Conservation (phyloP, 2,888 invertebrate species). For the Volucella inflata region DNA sequence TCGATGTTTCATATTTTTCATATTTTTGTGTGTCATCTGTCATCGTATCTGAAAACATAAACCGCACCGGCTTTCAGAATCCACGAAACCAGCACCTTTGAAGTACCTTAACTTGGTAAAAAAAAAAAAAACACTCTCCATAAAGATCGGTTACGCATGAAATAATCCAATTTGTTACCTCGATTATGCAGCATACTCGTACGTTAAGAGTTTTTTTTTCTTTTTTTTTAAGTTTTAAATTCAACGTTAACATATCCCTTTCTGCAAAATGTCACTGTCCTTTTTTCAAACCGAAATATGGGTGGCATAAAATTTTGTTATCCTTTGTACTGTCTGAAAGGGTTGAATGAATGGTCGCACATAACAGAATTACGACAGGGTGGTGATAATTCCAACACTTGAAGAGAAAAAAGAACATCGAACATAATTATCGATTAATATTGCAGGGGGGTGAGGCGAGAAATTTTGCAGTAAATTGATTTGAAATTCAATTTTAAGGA, state of each 20-base stretch:
- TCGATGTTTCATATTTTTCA: neutral
- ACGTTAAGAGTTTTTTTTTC: neutral
- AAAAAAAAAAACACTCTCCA: conserved; percentile 77
- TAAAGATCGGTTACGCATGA: conserved; percentile 79
- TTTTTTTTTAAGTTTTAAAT: conserved; percentile 27
- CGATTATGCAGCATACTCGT: conserved; percentile 13
- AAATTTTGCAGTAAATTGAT: conserved; percentile 29
- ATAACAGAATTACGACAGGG: conserved; percentile 15
- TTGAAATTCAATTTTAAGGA: conserved; percentile 43
- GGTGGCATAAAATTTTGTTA: conserved; percentile 10
- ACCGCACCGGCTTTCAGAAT: too few relatives aligned
- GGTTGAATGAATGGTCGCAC: conserved; percentile 5
- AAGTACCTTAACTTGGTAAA: neutral
- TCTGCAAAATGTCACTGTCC: conserved; percentile 18
- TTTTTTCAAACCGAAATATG: conserved; percentile 1
- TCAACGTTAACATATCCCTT: conserved; percentile 2
- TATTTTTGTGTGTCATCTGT: conserved; percentile 22
- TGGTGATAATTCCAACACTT: neutral
- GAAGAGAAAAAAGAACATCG: conserved; percentile 5
- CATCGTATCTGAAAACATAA: conserved; percentile 5
- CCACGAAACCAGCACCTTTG: neutral
- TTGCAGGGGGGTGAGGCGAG: neutral
- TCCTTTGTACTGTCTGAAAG: conserved; percentile 3
- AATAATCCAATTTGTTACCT: conserved; percentile 79
- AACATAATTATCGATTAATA: conserved; percentile 35